These are phyloP conservation scores for Austrolebias charrua DNA, from an alignment of 2,797 vertebrate species.

Conservation along the genomic window DNA sequence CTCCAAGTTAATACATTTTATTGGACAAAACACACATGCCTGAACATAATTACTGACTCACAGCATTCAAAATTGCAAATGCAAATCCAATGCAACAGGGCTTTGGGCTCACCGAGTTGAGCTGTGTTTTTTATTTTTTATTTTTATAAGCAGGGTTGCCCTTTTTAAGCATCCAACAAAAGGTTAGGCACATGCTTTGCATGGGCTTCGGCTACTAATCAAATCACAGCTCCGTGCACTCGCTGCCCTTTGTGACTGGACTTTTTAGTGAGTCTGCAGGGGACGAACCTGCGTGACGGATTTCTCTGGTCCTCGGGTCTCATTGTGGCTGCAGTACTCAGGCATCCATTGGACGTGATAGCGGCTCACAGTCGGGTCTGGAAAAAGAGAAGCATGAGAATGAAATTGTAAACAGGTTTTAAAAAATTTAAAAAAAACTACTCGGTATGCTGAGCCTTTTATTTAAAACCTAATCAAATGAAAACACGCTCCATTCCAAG, in stretches of 20 bases:
- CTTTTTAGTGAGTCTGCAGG: neutral
- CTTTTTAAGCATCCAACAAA: conserved; percentile 56
- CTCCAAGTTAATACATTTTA: conserved; percentile 73
- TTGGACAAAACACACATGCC: conserved; percentile 68
- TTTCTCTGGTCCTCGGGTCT: conserved; percentile 80
- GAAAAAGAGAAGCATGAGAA: conserved; percentile 6
- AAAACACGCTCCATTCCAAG: neutral
- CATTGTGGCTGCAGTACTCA: conserved; percentile 88
- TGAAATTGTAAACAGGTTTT: neutral
- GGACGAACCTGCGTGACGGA: conserved; percentile 86
- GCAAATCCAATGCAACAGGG: conserved; percentile 42
- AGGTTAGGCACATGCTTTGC: conserved; percentile 54
- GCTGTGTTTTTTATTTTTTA: conserved; percentile 36
- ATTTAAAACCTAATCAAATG: neutral
- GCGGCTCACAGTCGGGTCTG: conserved; percentile 80
- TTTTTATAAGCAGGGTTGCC: conserved; percentile 33
- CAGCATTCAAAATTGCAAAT: conserved; percentile 66
- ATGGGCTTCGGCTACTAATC: conserved; percentile 46
- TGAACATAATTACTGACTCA: conserved; percentile 73
- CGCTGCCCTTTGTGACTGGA: conserved; percentile 4
- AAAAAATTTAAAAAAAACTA: neutral
- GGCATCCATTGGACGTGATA: conserved; percentile 91
- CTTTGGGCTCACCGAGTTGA: conserved; percentile 30
- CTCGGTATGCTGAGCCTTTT: neutral
- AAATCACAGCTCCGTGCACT: conserved; percentile 3